Percentiles rank a stretch among this genome's conserved stretches.
Evolutionary conservation across 2,113 vertebrate genomes (phyloP).

Genomic region (Halichoeres trimaculatus): DNA sequence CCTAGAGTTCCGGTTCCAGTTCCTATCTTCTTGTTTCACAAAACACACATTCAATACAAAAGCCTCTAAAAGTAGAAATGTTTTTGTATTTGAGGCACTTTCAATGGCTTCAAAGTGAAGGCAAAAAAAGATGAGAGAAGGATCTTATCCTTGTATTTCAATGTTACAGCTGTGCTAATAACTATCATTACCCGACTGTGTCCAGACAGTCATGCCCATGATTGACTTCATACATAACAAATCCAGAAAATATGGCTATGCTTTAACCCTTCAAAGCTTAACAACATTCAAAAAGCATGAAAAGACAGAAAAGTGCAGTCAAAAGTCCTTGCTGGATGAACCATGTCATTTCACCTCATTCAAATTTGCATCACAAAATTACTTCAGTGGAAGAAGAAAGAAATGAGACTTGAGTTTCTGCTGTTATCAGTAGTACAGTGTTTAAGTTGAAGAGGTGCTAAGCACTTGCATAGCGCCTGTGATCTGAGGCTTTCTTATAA

Average conservation of each 20-base stretch:
- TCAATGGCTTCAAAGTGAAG: not conserved
- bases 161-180: not conserved
- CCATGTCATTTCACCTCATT: conserved; percentile 11
- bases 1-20: not conserved
- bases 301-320: not conserved
- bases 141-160: not conserved
- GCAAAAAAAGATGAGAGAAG: not conserved
- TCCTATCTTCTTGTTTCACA: not conserved
- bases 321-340: not conserved
- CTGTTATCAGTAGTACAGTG: conserved; percentile 50
- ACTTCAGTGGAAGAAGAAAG: conserved; percentile 8
- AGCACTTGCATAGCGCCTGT: conserved; percentile 34
- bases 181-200: too few species aligned
- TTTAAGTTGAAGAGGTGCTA: conserved; percentile 39
- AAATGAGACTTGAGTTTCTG: conserved; percentile 24
- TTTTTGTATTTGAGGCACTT: conserved; percentile 11
- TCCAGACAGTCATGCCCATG: too few species aligned
- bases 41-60: not conserved
- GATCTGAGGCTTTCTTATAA: conserved; percentile 27
- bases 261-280: conserved; percentile 24
- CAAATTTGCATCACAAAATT: conserved; percentile 11
- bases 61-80: not conserved
- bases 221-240: conserved; percentile 6
- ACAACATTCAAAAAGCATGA: conserved; percentile 18
- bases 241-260: conserved; percentile 40